These are phyloP conservation scores for Cirrhinus mrigala DNA, from an alignment of 2,797 vertebrate species.

Conservation along the genomic window DNA sequence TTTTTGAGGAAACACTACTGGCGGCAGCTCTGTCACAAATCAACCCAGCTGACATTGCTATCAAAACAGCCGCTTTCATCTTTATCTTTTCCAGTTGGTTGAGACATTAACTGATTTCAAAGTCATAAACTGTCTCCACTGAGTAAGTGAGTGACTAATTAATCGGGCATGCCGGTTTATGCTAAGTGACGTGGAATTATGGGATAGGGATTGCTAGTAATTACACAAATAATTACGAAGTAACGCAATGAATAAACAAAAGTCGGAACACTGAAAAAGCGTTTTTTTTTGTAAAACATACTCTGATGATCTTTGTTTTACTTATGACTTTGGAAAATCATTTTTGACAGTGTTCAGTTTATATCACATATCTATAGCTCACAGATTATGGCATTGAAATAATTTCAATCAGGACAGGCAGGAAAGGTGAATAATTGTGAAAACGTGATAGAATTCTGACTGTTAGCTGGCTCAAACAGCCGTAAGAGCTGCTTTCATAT, in stretches of 20 bases:
- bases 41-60: conserved; percentile 26
- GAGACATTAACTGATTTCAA: conserved; percentile 48
- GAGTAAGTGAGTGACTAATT: conserved; percentile 57
- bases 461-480: not conserved
- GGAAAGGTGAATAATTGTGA: not conserved
- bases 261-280: not conserved
- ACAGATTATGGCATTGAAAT: not conserved
- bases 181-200: not conserved
- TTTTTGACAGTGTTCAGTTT: not conserved
- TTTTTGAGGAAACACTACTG: conserved; percentile 75
- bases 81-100: conserved; percentile 50
- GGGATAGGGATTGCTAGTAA: not conserved
- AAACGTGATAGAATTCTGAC: not conserved
- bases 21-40: conserved; percentile 29
- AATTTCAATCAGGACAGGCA: not conserved
- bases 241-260: not conserved
- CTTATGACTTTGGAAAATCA: not conserved
- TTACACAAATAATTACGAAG: not conserved
- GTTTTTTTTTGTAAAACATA: not conserved
- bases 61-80: conserved; percentile 49
- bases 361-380: no score
- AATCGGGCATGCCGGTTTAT: not conserved
- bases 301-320: not conserved
- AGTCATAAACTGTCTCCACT: conserved; percentile 50
- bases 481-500: not conserved